Base-by-base conservation (phyloP, 1,140 invertebrate species). In the Drosophila murphyi region DNA sequence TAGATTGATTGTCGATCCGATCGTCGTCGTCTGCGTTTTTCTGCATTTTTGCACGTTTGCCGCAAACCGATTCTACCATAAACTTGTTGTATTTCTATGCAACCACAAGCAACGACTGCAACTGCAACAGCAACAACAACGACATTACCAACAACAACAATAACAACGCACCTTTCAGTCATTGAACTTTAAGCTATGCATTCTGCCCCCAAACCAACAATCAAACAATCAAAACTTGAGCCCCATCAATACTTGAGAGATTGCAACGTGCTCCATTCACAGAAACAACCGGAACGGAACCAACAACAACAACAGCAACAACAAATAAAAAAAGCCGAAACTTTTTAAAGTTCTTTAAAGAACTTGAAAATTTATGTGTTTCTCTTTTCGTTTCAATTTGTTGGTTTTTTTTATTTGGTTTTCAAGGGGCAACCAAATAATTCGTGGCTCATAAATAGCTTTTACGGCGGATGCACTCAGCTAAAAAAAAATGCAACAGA, bases 141-240 rank as follows among this genome's bases (percentile, higher is more conserved):
- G 56, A 54, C 50, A 65, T 12, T 12, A 12, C 12, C 12, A 12
- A 12, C 12, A 12, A 12, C 12, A 12, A 63, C 50, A 62, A 76
- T 60, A 61, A 41, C 70, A 82, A 82, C 80, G 85, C 80, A 88
- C 64, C 83, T 72, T 77, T 48, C 85, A 89, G 85, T 89, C 85
- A 89, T 81, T 89, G 85, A 89, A 89, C 85, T 89, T 89, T 89
- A 81, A 89, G 85, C 85, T 89, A 89, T 89, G 85, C 72, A 77
- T 81, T 51, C 2, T 65, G 48, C 34, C 48, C 55, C 60, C 48
- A 63, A 10, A 12, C 39, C 37, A n/a, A 31, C 51, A 41, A 59
- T 56, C 31, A 67, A 43, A 43, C 39, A 43, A 43, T 43, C 39
- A 43, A 43, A 43, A 28, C 32, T 48, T 37, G 34, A 37, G 31